Percentiles rank a stretch among this genome's conserved stretches.
These are phyloP conservation scores for Seriola quinqueradiata DNA, from an alignment of 2,113 vertebrate species.

Conservation along the genomic window DNA sequence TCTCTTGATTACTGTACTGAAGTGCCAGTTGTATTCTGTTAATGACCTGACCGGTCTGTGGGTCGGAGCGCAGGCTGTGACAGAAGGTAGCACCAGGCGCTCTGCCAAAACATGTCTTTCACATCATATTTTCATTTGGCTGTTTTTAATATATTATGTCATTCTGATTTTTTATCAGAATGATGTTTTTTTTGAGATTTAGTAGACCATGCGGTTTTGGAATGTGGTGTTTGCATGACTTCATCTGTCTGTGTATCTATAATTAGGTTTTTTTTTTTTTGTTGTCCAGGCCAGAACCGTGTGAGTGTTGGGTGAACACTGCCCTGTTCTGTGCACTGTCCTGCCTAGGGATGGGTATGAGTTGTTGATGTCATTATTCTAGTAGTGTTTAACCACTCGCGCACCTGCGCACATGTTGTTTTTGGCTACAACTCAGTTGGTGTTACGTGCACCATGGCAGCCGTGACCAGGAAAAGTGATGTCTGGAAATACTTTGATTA, in stretches of 20 bases:
- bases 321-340: background rate
- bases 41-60: conserved; percentile 52
- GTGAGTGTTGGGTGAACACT: background rate
- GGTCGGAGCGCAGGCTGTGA: conserved; percentile 24
- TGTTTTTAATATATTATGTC: background rate
- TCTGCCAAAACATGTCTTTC: conserved; percentile 48
- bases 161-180: background rate
- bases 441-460: too few species aligned
- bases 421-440: too few species aligned
- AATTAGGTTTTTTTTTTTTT: too few species aligned
- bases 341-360: background rate
- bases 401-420: too few species aligned
- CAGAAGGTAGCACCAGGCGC: conserved; percentile 51
- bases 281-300: too few species aligned
- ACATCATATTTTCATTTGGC: conserved; percentile 8
- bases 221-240: background rate
- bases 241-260: background rate
- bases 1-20: conserved; percentile 44
- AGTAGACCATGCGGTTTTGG: background rate
- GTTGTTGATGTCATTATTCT: too few species aligned
- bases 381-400: too few species aligned
- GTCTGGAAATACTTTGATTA: too few species aligned
- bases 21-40: conserved; percentile 54
- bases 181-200: background rate
- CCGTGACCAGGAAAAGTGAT: too few species aligned